These are phyloP conservation scores for Cuculus canorus DNA, from an alignment of 2,797 vertebrate species.

Conservation along the genomic window DNA sequence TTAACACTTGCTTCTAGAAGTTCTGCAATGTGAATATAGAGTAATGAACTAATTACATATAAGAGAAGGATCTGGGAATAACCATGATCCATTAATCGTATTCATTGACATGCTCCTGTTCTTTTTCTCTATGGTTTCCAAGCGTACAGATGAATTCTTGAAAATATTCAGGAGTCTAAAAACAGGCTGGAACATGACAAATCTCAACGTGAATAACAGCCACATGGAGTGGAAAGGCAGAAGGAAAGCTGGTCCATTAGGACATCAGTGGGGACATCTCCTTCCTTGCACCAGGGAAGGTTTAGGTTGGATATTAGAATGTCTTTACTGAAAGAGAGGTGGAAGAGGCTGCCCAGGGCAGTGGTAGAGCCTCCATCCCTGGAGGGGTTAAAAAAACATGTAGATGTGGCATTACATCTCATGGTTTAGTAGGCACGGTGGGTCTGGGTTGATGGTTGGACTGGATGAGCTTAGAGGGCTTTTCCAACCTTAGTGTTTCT, in stretches of 20 bases:
- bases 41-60: slow-evolving; percentile 33
- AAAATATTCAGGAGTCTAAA: neutral
- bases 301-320: too few relatives aligned
- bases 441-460: too few relatives aligned
- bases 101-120: neutral
- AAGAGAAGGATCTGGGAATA: slow-evolving; percentile 42
- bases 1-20: slow-evolving; percentile 24
- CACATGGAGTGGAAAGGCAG: neutral
- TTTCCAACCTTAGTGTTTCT: too few relatives aligned
- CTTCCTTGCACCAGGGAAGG: too few relatives aligned
- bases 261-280: neutral
- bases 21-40: neutral
- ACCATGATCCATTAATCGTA: neutral
- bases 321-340: too few relatives aligned
- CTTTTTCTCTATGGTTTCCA: neutral
- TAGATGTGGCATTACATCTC: too few relatives aligned
- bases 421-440: too few relatives aligned
- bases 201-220: neutral
- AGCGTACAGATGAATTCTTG: neutral
- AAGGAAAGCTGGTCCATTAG: neutral
- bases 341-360: too few relatives aligned
- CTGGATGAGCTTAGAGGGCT: too few relatives aligned
- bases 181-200: neutral
- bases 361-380: too few relatives aligned
- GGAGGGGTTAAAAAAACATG: too few relatives aligned